These are phyloP conservation scores for Aporrectodea caliginosa DNA, from an alignment of 1,140 invertebrate genomes.

Conservation along the genomic window DNA sequence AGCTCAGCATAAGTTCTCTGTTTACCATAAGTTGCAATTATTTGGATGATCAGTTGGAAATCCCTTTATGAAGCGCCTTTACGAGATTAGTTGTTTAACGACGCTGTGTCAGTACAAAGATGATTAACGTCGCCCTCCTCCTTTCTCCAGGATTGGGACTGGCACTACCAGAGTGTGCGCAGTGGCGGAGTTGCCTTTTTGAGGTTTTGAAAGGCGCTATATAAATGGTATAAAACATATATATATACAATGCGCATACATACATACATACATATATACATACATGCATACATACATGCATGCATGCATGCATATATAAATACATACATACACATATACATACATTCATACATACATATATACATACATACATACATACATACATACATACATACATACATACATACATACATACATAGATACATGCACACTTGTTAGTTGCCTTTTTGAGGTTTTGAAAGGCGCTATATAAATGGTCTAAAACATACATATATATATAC, in stretches of 20 bases:
- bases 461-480: neutral
- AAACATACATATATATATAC: neutral
- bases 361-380: conserved; percentile 1
- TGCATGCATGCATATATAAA: neutral
- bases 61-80: too few relatives aligned
- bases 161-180: neutral
- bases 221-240: neutral
- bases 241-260: neutral
- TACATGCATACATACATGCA: neutral
- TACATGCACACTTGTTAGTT: too few relatives aligned
- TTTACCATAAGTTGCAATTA: too few relatives aligned
- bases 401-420: neutral
- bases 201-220: neutral
- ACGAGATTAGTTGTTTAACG: too few relatives aligned
- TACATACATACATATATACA: neutral
- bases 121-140: neutral
- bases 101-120: neutral
- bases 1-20: too few relatives aligned
- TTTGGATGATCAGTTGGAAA: too few relatives aligned
- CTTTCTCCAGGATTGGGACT: neutral
- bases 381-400: conserved; percentile 3
- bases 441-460: neutral
- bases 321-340: neutral
- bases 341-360: neutral
- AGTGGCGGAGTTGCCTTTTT: neutral